These are phyloP conservation scores for Caloenas nicobarica DNA, from an alignment of 2,113 vertebrate genomes.

Conservation along the genomic window DNA sequence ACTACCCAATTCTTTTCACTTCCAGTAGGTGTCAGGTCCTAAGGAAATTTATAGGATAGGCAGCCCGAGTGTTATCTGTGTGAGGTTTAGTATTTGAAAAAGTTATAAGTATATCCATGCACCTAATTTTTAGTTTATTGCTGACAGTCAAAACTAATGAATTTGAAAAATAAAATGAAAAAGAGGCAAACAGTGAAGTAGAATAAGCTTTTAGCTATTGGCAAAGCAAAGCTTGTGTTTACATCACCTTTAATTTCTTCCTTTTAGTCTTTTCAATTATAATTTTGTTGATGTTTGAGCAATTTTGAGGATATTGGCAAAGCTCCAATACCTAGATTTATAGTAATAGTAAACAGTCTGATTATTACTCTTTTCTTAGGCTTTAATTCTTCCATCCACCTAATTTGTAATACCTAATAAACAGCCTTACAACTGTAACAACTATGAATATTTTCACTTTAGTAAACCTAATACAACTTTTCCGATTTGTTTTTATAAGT, in stretches of 20 bases:
- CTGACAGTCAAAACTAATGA: neutral
- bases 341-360: neutral
- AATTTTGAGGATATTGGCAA: neutral
- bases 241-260: neutral
- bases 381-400: neutral
- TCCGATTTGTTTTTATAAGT: neutral
- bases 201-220: neutral
- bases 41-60: neutral
- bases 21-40: neutral
- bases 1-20: neutral
- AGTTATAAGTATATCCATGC: neutral
- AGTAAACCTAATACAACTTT: neutral
- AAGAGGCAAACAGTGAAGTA: neutral
- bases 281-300: neutral
- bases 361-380: neutral
- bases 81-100: neutral
- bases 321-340: neutral
- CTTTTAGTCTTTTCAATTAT: neutral
- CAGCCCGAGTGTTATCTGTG: neutral
- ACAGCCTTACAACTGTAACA: neutral
- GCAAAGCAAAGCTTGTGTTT: neutral
- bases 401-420: neutral
- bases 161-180: neutral
- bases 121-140: neutral
- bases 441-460: neutral